Percentiles rank a stretch among this genome's conserved stretches.
Conservation (phyloP, 2,888 invertebrate species). For the Lycocerus yunnanus region DNA sequence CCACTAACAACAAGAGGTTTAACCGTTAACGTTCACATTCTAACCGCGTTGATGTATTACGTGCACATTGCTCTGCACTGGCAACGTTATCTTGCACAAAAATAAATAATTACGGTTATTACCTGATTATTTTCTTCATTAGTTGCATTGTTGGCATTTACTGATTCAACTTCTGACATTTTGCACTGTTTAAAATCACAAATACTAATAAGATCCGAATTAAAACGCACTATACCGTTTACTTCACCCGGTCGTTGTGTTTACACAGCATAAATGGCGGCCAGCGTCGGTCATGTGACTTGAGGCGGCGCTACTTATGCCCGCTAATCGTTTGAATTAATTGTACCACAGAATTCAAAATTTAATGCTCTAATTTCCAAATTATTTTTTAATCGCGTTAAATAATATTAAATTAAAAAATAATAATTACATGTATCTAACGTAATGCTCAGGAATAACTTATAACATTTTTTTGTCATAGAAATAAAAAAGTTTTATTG, state of each 20-base stretch:
- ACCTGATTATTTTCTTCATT: conserved; percentile 54
- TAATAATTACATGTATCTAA: not conserved
- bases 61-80: conserved; percentile 50
- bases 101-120: conserved; percentile 37
- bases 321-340: not conserved
- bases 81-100: conserved; percentile 16
- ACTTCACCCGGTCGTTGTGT: conserved; percentile 62
- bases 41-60: conserved; percentile 49
- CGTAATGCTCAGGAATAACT: not conserved
- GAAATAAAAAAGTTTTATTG: not conserved
- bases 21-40: conserved; percentile 48
- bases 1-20: conserved; percentile 38
- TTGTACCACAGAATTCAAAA: not conserved
- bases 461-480: not conserved
- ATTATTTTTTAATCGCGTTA: not conserved
- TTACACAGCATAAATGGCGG: conserved; percentile 66
- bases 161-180: conserved; percentile 56
- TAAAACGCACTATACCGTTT: conserved; percentile 52
- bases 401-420: not conserved
- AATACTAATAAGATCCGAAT: conserved; percentile 52
- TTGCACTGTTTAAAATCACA: conserved; percentile 41
- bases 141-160: conserved; percentile 51
- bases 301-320: conserved; percentile 38
- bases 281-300: conserved; percentile 66
- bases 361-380: not conserved